Conservation (phyloP, 2,113 vertebrate species). For the Uria aalge region DNA sequence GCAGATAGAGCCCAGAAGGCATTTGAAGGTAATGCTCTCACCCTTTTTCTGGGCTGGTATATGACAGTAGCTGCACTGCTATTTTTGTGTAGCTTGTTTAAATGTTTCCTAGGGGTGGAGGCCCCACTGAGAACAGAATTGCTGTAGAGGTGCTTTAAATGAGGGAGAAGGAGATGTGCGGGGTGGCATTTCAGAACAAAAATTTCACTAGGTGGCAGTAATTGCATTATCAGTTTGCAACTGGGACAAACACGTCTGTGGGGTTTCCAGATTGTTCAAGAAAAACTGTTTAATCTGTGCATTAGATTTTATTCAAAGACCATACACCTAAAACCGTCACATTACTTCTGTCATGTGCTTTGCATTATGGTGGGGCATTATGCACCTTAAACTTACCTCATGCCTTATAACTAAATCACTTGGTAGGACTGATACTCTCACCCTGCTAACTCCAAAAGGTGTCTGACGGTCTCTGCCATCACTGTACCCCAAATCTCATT, state of each 20-base stretch:
- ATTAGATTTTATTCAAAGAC: neutral
- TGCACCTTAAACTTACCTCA: neutral
- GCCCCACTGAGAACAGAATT: neutral
- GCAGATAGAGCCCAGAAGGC: conserved; percentile 92
- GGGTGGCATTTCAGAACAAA: neutral
- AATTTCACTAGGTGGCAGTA: conserved; percentile 11
- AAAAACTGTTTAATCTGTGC: neutral
- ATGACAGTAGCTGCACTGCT: neutral
- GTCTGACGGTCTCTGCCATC: neutral
- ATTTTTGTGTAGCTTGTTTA: neutral
- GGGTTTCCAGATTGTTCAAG: neutral
- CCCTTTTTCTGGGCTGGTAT: neutral
- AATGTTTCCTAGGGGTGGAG: neutral
- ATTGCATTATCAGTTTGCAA: neutral
- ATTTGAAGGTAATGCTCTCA: conserved; percentile 86
- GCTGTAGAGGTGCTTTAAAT: neutral
- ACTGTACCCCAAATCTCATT: neutral
- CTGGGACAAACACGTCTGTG: accelerated
- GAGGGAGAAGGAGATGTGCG: neutral
- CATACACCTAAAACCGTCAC: neutral
- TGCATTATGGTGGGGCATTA: neutral
- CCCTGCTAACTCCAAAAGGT: neutral
- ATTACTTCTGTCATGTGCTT: neutral
- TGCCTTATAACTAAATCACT: neutral
- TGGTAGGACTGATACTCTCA: neutral